Evolutionary conservation across 2,888 invertebrate species (phyloP), one percentile per base, ranked within the genome.

Genomic region (Dexiosoma caninum): DNA sequence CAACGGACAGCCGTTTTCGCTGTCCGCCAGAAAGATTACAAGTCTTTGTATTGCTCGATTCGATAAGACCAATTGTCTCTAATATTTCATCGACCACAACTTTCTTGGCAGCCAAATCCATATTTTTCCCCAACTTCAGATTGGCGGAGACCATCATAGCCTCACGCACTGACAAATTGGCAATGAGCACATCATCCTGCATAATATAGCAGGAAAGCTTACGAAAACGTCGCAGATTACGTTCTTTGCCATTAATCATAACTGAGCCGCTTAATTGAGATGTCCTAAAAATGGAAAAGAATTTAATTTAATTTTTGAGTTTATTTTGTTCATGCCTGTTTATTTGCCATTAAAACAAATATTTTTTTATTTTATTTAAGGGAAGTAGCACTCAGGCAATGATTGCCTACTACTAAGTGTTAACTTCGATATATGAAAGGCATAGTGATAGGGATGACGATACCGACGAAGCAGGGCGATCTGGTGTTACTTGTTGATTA

Each of bases 161-260:
- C 91, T 98, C 98, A 85, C 93, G 93, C 27, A 98, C 97, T 0
- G 96, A 96, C 30, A 98, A 92, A 89, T 97, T 96, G 1, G 97
- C 97, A 64, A 97, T 92, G 1, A 98, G 91, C 83, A 96, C 95
- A 89, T 97, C 97, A 86, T 97, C 96, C 89, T 98, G 98, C 97
- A 98, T 98, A 84, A 98, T 98, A 91, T 98, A 98, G 88, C 97
- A 97, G 12, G 97, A 97, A 90, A 97, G 93, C 89, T 98, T 98
- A 35, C 98, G 94, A 91, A 98, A 98, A 79, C 95, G 92, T 42
- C 97, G 92, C 49, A 97, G 91, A 90, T 96, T 97, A 67, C 98
- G 91, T 83, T 95, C 95, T 86, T 95, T 95, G 53, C 96, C 96
- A 88, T 98, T 97, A 85, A 98, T 96, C 72, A 94, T 91, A 81